Conservation (phyloP, 1,140 invertebrate genomes). For the Galleria mellonella region DNA sequence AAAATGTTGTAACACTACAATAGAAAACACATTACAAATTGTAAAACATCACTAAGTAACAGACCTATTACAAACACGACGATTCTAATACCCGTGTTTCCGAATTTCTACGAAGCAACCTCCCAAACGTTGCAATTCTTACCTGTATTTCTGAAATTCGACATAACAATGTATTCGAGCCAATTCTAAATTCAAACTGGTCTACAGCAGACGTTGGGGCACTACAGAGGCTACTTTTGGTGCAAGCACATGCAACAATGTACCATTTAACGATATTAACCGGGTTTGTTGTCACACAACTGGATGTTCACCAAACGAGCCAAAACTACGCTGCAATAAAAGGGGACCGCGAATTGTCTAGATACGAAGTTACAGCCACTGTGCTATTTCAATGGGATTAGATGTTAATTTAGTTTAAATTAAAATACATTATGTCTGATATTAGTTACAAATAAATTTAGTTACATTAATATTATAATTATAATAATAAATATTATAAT, state of each 20-base stretch:
- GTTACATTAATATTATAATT: background rate
- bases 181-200: conserved; percentile 12
- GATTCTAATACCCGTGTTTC: too few species aligned
- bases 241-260: conserved; percentile 32
- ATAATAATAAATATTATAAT: too few species aligned
- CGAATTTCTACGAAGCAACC: too few species aligned
- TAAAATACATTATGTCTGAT: background rate
- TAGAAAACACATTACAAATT: too few species aligned
- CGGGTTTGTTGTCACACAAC: conserved; percentile 26
- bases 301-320: conserved; percentile 21
- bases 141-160: background rate
- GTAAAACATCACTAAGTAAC: too few species aligned
- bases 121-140: too few species aligned
- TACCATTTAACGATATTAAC: conserved; percentile 46
- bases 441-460: background rate
- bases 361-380: conserved; percentile 13
- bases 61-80: too few species aligned
- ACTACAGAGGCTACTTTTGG: conserved; percentile 10
- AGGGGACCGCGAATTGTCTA: conserved; percentile 29
- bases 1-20: too few species aligned
- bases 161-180: conserved; percentile 3
- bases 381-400: background rate
- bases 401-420: too few species aligned
- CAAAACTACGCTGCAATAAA: conserved; percentile 36
- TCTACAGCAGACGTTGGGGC: conserved; percentile 7